These are phyloP conservation scores for Tetragnatha versicolor DNA, from an alignment of 1,140 invertebrate species.

Conservation along the genomic window DNA sequence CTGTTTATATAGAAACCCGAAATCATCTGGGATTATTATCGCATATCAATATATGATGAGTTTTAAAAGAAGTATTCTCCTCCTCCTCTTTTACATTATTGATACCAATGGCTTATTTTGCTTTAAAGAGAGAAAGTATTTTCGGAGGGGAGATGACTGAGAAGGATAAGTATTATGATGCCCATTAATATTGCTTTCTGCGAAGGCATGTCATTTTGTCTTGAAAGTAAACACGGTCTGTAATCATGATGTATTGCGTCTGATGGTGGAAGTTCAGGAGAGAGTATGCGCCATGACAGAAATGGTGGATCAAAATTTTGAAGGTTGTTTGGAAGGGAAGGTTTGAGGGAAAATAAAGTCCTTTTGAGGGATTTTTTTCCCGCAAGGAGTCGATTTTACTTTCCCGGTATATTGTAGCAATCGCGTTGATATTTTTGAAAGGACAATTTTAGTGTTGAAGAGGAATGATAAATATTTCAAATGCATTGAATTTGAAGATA, in stretches of 20 bases:
- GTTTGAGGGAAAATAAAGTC: too few relatives aligned
- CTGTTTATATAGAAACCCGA: neutral
- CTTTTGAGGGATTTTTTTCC: too few relatives aligned
- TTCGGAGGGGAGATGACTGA: too few relatives aligned
- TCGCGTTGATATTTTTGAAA: too few relatives aligned
- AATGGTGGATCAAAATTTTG: too few relatives aligned
- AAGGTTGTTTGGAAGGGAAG: too few relatives aligned
- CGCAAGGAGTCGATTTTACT: too few relatives aligned
- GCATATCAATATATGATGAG: slow-evolving; percentile 26
- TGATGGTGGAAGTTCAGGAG: neutral
- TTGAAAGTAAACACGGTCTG: neutral
- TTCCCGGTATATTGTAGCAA: too few relatives aligned
- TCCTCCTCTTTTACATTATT: neutral
- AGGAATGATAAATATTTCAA: too few relatives aligned
- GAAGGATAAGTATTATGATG: neutral
- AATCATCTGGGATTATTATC: neutral
- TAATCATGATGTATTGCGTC: slow-evolving; percentile 2
- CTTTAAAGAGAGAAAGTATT: neutral
- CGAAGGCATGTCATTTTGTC: neutral
- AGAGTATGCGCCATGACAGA: too few relatives aligned
- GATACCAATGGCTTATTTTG: slow-evolving; percentile 18
- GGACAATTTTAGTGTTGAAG: too few relatives aligned
- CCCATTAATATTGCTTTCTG: slow-evolving; percentile 10
- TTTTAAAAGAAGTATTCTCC: slow-evolving; percentile 13
- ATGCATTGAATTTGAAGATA: too few relatives aligned